These are phyloP conservation scores for Tridacna crocea DNA, from an alignment of 2,888 invertebrate species.

Conservation along the genomic window DNA sequence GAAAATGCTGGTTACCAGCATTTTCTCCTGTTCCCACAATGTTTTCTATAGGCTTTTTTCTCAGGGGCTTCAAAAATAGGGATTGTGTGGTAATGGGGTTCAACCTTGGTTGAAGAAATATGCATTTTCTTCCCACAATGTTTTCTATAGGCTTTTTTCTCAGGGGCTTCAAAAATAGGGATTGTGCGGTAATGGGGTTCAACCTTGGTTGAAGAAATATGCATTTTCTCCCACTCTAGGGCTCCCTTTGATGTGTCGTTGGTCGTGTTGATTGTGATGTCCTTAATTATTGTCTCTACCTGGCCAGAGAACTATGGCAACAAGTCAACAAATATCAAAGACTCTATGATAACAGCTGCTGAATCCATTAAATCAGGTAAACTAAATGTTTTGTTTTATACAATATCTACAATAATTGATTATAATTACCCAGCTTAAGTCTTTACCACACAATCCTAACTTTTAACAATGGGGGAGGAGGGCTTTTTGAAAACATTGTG, in stretches of 20 bases:
- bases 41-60: no score
- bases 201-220: neutral
- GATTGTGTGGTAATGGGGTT: neutral
- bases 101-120: neutral
- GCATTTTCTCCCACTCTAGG: constrained; percentile 67
- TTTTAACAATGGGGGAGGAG: no score
- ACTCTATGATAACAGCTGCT: constrained; percentile 74
- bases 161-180: no score
- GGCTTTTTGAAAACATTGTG: no score
- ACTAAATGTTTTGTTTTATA: neutral
- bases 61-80: no score
- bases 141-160: no score
- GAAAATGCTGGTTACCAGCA: constrained; percentile 2
- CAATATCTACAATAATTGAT: no score
- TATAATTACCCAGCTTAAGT: no score
- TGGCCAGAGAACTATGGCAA: constrained; percentile 84
- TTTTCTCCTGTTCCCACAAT: constrained; percentile 1
- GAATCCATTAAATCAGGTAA: constrained; percentile 76
- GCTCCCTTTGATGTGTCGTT: constrained; percentile 83
- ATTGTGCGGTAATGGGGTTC: neutral
- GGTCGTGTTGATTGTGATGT: constrained; percentile 77
- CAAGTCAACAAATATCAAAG: constrained; percentile 68
- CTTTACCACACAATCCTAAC: no score
- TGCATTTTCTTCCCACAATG: neutral
- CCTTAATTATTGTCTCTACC: constrained; percentile 77